Evolutionary conservation across 2,113 vertebrate species (phyloP), one percentile per base, ranked within the genome.

Genomic region (Peucedramus taeniatus): DNA sequence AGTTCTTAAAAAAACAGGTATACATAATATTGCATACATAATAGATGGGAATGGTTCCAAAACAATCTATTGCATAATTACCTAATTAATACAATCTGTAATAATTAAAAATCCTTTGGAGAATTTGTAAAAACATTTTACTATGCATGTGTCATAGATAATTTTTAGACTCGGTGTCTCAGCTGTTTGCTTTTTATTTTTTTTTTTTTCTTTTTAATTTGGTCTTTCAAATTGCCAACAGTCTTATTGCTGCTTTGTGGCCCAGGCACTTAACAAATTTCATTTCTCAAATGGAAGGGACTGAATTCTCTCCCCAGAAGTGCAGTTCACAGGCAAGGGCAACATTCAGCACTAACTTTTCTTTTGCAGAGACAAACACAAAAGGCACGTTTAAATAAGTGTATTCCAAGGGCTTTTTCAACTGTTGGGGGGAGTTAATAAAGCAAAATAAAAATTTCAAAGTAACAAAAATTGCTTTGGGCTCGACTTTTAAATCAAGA

Each of bases 61-160:
- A 96, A 87, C 89, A 91, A 96, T 96, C 87, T 95, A 96, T 97
- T 96, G 94, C 93, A 84, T 97, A 97, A 97, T 96, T 95, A 79
- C 76, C 93, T 96, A 97, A 96, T 97, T 97, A 97, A 97, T 97
- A 97, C 90, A 94, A 96, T 96, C 95, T 94, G 95, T 96, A 97
- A 97, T 97, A 97, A 97, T 97, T 97, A 96, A 97, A 97, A 95
- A 96, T 97, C 93, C 95, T 97, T 97, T 83, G 90, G 96, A 97
- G 97, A 83, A 82, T 96, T 96, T 88, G 88, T 74, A 63, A 69
- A 92, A 95, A 82, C 88, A 77, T 84, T 96, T 95, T 82, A 57
- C 87, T 93, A 49, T 80, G 86, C 72, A 24, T 65, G 81, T 69
- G 83, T 80, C 2, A 28, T 45, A 71, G 97, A 91, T 90, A 93